A percentile compares a stretch with the other conserved stretches of the same genome.
phyloP scores from a whole-genome alignment of 1,140 invertebrate genomes.

The Rhynchophorus ferrugineus region DNA sequence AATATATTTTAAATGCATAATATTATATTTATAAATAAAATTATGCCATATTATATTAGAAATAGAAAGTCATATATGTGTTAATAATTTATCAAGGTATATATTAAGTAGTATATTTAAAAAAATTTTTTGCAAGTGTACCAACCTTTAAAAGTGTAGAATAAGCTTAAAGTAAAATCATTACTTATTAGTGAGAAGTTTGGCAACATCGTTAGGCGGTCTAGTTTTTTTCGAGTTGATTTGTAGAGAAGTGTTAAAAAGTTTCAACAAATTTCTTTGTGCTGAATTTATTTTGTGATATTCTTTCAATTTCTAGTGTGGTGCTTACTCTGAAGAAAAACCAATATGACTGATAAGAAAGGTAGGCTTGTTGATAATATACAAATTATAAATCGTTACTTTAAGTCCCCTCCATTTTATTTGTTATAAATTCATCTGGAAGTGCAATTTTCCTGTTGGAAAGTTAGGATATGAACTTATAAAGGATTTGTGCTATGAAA shows the following conservation, averaged over 20 bases:
- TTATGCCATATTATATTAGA: too few species aligned
- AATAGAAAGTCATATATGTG: too few species aligned
- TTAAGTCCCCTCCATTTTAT: constrained; percentile 1
- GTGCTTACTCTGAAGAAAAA: constrained; percentile 1
- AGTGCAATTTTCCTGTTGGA: constrained; percentile 15
- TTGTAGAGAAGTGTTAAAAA: constrained; percentile 9
- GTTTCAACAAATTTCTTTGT: background rate
- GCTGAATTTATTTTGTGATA: background rate
- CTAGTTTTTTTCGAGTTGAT: constrained; percentile 10
- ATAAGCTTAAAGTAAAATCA: too few species aligned
- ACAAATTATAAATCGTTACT: background rate
- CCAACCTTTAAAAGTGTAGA: too few species aligned
- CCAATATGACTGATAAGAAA: constrained; percentile 32
- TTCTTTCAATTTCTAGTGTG: constrained; percentile 5
- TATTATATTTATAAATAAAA: too few species aligned
- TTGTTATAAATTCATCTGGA: constrained; percentile 11
- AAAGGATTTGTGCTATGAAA: background rate
- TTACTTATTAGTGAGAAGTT: too few species aligned
- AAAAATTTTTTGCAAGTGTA: too few species aligned
- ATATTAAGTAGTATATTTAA: too few species aligned
- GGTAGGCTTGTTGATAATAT: constrained; percentile 24
- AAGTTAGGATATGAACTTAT: background rate
- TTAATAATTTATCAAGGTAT: too few species aligned
- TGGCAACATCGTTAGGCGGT: constrained; percentile 13
- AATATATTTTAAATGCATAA: too few species aligned